Evolutionary conservation across 1,140 invertebrate genomes (phyloP).

Genomic region (Listronotus bonariensis): DNA sequence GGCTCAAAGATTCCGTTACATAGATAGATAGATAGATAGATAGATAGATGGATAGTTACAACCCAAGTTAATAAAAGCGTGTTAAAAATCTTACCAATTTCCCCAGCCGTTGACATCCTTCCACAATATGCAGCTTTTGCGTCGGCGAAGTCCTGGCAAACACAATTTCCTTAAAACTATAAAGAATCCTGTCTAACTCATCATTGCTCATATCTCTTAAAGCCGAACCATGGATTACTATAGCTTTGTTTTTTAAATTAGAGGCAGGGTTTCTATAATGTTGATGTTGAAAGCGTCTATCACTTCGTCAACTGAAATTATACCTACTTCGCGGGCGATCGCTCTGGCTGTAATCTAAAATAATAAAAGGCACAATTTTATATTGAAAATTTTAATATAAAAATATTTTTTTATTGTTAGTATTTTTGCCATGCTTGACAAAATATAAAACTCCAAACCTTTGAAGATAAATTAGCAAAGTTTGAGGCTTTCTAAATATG

Average conservation of each 20-base stretch:
- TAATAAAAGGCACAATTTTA: not conserved
- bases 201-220: slow-evolving; percentile 66
- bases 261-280: slow-evolving; percentile 45
- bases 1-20: no score
- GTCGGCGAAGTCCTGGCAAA: slow-evolving; percentile 84
- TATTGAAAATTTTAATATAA: no score
- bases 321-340: slow-evolving; percentile 73
- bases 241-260: slow-evolving; percentile 57
- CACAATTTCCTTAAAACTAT: slow-evolving; percentile 76
- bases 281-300: slow-evolving; percentile 47
- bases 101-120: slow-evolving; percentile 76
- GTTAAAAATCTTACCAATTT: no score
- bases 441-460: no score
- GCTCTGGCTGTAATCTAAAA: slow-evolving; percentile 72
- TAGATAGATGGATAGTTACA: no score
- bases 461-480: no score
- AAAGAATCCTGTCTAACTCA: slow-evolving; percentile 68
- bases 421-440: no score
- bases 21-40: no score
- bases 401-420: no score
- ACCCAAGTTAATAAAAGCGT: no score
- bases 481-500: no score
- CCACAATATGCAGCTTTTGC: slow-evolving; percentile 82
- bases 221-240: slow-evolving; percentile 74
- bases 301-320: slow-evolving; percentile 59